Evolutionary conservation across 2,797 vertebrate genomes (phyloP).

Genomic region (Hylomyscus alleni): DNA sequence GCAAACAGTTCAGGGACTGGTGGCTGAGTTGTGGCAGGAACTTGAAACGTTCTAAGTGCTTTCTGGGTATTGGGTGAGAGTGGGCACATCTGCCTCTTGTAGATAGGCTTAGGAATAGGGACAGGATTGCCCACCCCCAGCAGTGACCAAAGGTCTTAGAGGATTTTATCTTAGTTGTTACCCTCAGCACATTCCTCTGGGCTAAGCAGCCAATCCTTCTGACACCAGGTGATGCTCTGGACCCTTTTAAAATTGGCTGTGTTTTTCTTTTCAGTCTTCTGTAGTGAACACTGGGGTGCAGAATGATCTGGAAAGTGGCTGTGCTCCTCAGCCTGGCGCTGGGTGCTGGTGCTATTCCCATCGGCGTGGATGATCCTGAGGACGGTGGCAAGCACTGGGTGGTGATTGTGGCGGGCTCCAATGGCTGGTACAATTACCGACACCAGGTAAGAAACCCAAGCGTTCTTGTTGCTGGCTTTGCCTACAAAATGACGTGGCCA

Average conservation of each 20-base stretch:
- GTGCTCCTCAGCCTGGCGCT: slow-evolving; percentile 88
- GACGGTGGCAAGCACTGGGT: slow-evolving; percentile 96
- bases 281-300: slow-evolving; percentile 35
- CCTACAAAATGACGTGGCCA: not conserved
- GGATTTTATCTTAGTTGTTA: not conserved
- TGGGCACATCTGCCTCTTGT: not conserved
- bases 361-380: slow-evolving; percentile 85
- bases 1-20: not conserved
- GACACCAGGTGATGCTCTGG: not conserved
- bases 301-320: slow-evolving; percentile 87
- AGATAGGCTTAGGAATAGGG: not conserved
- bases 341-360: slow-evolving; percentile 79
- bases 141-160: not conserved
- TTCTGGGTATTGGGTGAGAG: not conserved
- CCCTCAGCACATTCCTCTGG: not conserved
- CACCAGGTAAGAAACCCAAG: slow-evolving; percentile 93
- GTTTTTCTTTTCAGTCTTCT: slow-evolving; percentile 65
- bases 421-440: slow-evolving; percentile 97
- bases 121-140: not conserved
- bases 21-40: not conserved
- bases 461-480: not conserved
- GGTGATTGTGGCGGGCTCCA: slow-evolving; percentile 96
- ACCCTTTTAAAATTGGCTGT: slow-evolving; percentile 39
- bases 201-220: not conserved
- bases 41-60: not conserved